phyloP scores from a whole-genome alignment of 1,140 invertebrate genomes.

The Leptinotarsa defecta region DNA sequence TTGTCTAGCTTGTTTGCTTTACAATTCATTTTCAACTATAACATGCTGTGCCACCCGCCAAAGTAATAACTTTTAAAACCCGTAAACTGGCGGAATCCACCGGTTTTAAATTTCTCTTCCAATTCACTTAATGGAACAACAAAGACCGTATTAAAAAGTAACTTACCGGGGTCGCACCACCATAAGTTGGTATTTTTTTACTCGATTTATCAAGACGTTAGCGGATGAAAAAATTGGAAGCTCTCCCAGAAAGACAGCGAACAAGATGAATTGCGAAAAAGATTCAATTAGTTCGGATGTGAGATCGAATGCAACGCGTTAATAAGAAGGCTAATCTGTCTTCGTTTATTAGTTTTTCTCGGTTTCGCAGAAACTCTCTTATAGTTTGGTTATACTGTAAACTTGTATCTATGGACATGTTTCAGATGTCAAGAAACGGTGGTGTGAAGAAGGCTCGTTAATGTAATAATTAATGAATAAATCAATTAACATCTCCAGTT shows the following conservation, averaged over 20 bases:
- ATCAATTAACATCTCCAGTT: no score
- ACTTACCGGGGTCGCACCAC: neutral
- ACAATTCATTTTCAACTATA: conserved; percentile 14
- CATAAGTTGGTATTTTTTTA: neutral
- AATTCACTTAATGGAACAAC: conserved; percentile 27
- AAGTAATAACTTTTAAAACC: conserved; percentile 17
- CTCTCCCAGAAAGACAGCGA: conserved; percentile 17
- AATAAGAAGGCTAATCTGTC: conserved; percentile 35
- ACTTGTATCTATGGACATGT: no score
- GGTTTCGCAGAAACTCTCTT: neutral
- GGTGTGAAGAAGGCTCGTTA: no score
- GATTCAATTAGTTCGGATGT: conserved; percentile 35
- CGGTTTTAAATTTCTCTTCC: conserved; percentile 29
- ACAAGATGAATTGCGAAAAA: conserved; percentile 36
- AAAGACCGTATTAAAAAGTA: neutral
- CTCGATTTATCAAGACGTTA: conserved; percentile 10
- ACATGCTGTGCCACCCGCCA: neutral
- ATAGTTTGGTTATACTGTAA: neutral
- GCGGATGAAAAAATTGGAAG: neutral
- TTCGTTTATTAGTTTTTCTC: conserved; percentile 36
- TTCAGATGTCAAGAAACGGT: no score
- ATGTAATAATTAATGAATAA: no score
- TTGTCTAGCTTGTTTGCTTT: conserved; percentile 9
- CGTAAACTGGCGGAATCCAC: neutral
- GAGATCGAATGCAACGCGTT: conserved; percentile 28